Evolutionary conservation across 2,797 vertebrate species (phyloP).

Genomic region (Botia almorhae): DNA sequence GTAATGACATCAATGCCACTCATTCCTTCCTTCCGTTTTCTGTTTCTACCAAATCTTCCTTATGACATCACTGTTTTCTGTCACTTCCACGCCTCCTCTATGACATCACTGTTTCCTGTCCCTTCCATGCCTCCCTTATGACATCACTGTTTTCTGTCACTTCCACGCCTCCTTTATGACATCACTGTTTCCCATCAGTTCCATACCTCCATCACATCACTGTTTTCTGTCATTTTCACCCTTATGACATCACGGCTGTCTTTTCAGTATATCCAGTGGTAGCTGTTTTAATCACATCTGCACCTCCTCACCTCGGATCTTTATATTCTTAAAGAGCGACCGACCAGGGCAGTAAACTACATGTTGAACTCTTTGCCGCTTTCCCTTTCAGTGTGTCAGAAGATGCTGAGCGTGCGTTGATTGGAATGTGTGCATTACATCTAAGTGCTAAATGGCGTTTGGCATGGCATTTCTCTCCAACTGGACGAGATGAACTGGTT

Average conservation of each 20-base stretch:
- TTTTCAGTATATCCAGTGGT: not conserved
- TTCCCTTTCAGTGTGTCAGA: constrained; percentile 23
- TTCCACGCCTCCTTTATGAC: not conserved
- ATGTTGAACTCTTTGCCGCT: too few species aligned
- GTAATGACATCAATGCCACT: constrained; percentile 10
- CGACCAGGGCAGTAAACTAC: too few species aligned
- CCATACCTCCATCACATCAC: not conserved
- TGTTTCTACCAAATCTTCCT: not conserved
- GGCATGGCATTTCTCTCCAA: constrained; percentile 36
- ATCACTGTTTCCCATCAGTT: not conserved
- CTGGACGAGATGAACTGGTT: constrained; percentile 13
- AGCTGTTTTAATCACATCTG: not conserved
- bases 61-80: not conserved
- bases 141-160: not conserved
- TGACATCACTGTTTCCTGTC: not conserved
- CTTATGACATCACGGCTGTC: not conserved
- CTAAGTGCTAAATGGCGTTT: constrained; percentile 13
- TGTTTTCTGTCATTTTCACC: not conserved
- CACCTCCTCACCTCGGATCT: too few species aligned
- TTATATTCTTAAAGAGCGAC: too few species aligned
- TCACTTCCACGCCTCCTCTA: not conserved
- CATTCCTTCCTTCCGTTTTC: not conserved
- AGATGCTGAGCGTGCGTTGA: constrained; percentile 1
- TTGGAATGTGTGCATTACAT: constrained; percentile 11
- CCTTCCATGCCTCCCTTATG: not conserved